phyloP scores from a whole-genome alignment of 2,113 vertebrate species.

The Vidua chalybeata region DNA sequence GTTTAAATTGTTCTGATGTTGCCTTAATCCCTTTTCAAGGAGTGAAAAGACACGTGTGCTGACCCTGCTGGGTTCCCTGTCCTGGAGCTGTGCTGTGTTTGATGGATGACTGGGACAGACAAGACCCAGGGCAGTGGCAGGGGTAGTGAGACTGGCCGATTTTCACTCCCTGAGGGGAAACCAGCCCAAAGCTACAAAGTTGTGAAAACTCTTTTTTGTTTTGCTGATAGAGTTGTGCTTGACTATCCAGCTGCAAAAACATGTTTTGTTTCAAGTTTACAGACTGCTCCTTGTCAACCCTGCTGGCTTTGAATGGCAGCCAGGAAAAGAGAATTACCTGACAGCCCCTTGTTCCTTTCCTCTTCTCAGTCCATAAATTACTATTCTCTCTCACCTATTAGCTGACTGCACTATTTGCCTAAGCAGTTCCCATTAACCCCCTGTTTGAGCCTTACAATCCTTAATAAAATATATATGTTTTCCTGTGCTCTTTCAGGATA shows the following conservation, averaged over 20 bases:
- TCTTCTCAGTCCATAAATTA: constrained; percentile 24
- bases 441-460: neutral
- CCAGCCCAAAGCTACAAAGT: neutral
- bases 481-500: neutral
- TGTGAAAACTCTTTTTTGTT: neutral
- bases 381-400: constrained; percentile 6
- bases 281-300: neutral
- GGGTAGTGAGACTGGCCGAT: neutral
- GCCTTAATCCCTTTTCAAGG: neutral
- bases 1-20: neutral
- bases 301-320: neutral
- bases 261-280: constrained; percentile 2
- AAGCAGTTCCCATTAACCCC: neutral
- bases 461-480: constrained; percentile 31
- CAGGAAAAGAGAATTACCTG: neutral
- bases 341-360: neutral
- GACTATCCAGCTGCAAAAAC: constrained; percentile 11
- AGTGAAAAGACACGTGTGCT: neutral
- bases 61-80: neutral
- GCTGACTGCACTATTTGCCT: neutral
- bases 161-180: neutral
- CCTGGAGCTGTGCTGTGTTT: neutral
- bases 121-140: neutral
- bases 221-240: neutral
- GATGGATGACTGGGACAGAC: neutral